phyloP scores from a whole-genome alignment of 2,888 invertebrate genomes.

The Congeria kusceri region DNA sequence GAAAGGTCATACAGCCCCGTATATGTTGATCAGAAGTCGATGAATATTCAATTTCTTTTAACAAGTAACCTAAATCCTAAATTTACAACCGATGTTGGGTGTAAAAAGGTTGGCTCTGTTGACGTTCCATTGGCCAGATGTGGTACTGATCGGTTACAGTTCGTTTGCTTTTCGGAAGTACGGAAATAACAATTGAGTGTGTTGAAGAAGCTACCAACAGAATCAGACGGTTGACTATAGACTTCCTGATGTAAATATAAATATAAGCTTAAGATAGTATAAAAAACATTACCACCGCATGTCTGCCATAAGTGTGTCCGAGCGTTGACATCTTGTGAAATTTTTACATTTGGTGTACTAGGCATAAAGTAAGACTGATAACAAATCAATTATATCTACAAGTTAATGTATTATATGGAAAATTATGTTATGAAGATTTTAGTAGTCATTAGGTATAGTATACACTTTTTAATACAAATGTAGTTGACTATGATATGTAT shows the following conservation, averaged over 20 bases:
- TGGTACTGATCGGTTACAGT: slow-evolving; percentile 38
- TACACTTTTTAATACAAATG: too few relatives aligned
- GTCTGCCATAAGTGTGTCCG: too few relatives aligned
- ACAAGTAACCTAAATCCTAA: slow-evolving; percentile 34
- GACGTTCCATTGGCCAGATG: slow-evolving; percentile 46
- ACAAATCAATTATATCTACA: too few relatives aligned
- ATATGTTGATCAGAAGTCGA: slow-evolving; percentile 21
- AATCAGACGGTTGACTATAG: slow-evolving; percentile 17
- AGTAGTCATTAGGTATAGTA: too few relatives aligned
- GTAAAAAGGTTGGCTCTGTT: slow-evolving; percentile 49
- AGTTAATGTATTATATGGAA: too few relatives aligned
- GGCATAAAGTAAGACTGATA: too few relatives aligned
- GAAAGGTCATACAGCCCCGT: slow-evolving; percentile 30
- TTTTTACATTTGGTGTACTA: too few relatives aligned
- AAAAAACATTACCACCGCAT: too few relatives aligned
- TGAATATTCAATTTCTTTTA: slow-evolving; percentile 41
- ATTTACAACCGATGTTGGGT: slow-evolving; percentile 46
- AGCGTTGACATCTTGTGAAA: too few relatives aligned
- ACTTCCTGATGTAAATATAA: slow-evolving; percentile 11
- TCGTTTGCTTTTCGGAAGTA: slow-evolving; percentile 58
- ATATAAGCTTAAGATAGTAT: too few relatives aligned
- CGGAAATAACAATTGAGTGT: slow-evolving; percentile 56
- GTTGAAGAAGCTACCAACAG: slow-evolving; percentile 31
- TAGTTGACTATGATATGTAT: too few relatives aligned
- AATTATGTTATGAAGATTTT: too few relatives aligned